A percentile compares a stretch with the other conserved stretches of the same genome.
Conservation (phyloP, 2,113 vertebrate species). For the Heteronetta atricapilla region DNA sequence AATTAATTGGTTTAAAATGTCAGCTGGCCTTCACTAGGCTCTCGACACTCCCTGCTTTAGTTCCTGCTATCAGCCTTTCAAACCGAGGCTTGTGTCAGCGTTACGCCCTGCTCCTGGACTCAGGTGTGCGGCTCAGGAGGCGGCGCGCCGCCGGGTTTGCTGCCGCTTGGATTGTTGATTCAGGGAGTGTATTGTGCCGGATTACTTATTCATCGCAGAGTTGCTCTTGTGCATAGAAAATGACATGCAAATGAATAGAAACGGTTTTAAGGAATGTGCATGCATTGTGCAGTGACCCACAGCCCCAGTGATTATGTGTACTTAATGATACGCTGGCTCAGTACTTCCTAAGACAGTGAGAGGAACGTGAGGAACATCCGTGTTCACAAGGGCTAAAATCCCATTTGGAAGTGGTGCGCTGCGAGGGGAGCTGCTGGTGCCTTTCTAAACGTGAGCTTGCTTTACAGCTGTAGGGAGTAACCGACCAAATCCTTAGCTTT, state of each 20-base stretch:
- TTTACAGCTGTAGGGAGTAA: neutral
- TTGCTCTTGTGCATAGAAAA: neutral
- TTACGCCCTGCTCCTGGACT: neutral
- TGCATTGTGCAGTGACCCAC: neutral
- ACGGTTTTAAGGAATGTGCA: neutral
- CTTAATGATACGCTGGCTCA: neutral
- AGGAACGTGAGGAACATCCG: neutral
- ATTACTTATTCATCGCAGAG: neutral
- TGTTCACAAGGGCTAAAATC: neutral
- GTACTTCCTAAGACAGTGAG: neutral
- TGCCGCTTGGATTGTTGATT: neutral
- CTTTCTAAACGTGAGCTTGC: neutral
- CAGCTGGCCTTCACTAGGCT: neutral
- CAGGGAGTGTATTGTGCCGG: neutral
- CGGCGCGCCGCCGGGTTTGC: neutral
- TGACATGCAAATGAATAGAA: slow-evolving; percentile 10
- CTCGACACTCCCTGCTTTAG: neutral
- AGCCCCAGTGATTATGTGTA: neutral
- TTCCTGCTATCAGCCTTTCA: neutral
- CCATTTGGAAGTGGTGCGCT: neutral
- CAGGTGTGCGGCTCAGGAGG: neutral
- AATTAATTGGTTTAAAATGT: neutral
- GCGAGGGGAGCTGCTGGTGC: neutral
- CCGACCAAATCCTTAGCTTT: neutral
- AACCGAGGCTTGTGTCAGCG: neutral